Conservation (phyloP, 2,797 vertebrate species). For the Galaxias olidus region DNA sequence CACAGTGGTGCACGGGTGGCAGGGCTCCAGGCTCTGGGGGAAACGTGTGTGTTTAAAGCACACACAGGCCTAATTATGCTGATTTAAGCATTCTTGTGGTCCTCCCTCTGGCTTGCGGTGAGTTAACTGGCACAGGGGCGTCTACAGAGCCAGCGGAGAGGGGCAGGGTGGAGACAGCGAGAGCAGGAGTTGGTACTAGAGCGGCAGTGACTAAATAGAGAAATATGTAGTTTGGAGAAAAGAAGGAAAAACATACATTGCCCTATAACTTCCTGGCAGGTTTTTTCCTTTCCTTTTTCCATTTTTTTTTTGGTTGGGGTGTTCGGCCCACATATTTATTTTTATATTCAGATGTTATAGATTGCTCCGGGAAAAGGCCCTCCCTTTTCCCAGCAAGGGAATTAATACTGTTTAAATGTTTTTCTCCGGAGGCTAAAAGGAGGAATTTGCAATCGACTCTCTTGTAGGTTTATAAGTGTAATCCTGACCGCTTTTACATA, state of each 20-base stretch:
- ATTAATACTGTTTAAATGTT: constrained; percentile 71
- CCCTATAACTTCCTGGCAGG: constrained; percentile 53
- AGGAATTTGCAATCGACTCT: constrained; percentile 52
- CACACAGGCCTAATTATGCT: constrained; percentile 75
- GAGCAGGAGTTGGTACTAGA: not conserved
- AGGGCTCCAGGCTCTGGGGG: constrained; percentile 72
- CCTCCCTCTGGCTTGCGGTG: constrained; percentile 74
- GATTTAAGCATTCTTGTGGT: constrained; percentile 77
- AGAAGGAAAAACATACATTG: constrained; percentile 61
- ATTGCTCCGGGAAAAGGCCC: constrained; percentile 72
- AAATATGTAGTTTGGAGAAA: constrained; percentile 36
- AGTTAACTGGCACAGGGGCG: constrained; percentile 70
- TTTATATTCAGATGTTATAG: constrained; percentile 78
- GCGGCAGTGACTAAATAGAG: constrained; percentile 11
- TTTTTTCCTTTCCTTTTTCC: constrained; percentile 11
- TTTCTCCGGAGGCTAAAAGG: constrained; percentile 54
- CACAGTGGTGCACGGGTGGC: constrained; percentile 69
- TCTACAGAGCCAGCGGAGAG: constrained; percentile 43
- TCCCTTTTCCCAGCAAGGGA: constrained; percentile 71
- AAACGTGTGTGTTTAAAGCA: constrained; percentile 76
- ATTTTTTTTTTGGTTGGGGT: constrained; percentile 22
- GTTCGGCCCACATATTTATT: constrained; percentile 66
- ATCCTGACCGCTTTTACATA: constrained; percentile 59
- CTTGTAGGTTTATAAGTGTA: constrained; percentile 52
- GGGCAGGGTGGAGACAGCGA: constrained; percentile 1